Evolutionary conservation across 2,888 invertebrate species (phyloP), one percentile per base, ranked within the genome.

Genomic region (Stenodera caucasica): DNA sequence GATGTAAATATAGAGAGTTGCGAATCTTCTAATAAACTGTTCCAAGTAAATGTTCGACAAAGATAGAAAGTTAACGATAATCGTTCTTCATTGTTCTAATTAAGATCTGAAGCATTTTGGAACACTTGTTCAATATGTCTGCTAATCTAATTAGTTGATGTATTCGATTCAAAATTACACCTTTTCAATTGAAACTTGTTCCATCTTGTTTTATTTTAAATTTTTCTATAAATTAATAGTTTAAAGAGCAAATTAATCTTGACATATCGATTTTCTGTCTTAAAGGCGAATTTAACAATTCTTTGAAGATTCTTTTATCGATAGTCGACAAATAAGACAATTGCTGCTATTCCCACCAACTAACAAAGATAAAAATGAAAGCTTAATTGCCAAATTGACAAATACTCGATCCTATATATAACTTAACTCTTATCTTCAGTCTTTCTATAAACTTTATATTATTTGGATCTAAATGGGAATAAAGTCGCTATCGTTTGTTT

Each of bases 1-100:
- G 37, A 40, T 40, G 37, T 18, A 40, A 40, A 40, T 40, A 40
- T 26, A 40, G 11, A 40, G 21, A 40, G 18, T 40, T 40, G 11
- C 37, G 37, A 18, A 40, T 40, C 37, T 45, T 45, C 21, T 45
- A 45, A 40, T 40, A 45, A 45, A 45, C 21, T 45, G 11, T 45
- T 21, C 45, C 8, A 9, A 18, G 37, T 15, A 21, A 23, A 45
- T n/a, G 23, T 5, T 6, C 1, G 23, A 7, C 6, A 30, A 30
- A 30, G 30, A 8, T 1, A 21, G 23, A 45, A n/a, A 23, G 21
- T 23, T 21, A 6, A n/a, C 5, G 23, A 65, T 67, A 68, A 68
- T 68, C 65, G 67, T 64, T 68, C 45, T 45, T 12, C 68, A 68
- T 68, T 65, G 68, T 68, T 65, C 66, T 68, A 68, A 68, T 67